Percentiles rank a stretch among this genome's conserved stretches.
phyloP scores from a whole-genome alignment of 2,113 vertebrate genomes.

The Pica pica region DNA sequence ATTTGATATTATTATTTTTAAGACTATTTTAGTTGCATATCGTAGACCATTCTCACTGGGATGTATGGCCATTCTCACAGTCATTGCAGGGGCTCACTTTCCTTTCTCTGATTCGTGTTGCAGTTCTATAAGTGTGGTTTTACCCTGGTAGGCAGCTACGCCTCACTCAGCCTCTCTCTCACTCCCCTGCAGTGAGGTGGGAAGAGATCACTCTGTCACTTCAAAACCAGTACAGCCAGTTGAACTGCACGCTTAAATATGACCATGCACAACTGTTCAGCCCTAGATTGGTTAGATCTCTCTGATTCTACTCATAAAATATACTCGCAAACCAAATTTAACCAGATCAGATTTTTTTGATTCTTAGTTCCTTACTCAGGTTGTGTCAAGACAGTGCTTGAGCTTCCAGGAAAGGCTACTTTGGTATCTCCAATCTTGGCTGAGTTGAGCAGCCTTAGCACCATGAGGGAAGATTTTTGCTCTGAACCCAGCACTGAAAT shows the following conservation, averaged over 20 bases:
- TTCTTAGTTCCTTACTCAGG: not conserved
- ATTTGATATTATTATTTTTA: not conserved
- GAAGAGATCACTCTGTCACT: not conserved
- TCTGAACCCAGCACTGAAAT: not conserved
- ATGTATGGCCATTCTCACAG: not conserved
- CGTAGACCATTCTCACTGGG: not conserved
- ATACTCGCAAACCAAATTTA: not conserved
- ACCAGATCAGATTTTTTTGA: not conserved
- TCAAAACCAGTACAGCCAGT: not conserved
- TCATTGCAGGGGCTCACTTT: not conserved
- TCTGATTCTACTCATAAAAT: not conserved
- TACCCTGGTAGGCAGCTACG: not conserved
- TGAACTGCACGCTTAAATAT: not conserved
- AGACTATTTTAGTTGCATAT: not conserved
- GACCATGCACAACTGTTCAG: not conserved
- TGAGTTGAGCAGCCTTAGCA: not conserved
- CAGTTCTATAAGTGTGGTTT: not conserved
- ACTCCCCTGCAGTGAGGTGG: not conserved
- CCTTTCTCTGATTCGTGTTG: not conserved
- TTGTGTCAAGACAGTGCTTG: not conserved
- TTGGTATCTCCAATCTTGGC: not conserved
- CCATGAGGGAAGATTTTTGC: not conserved
- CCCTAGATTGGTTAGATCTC: not conserved
- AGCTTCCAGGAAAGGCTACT: not conserved
- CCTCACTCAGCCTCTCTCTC: fast-evolving